These are phyloP conservation scores for Neoascia interrupta DNA, from an alignment of 2,888 invertebrate species.

Conservation along the genomic window DNA sequence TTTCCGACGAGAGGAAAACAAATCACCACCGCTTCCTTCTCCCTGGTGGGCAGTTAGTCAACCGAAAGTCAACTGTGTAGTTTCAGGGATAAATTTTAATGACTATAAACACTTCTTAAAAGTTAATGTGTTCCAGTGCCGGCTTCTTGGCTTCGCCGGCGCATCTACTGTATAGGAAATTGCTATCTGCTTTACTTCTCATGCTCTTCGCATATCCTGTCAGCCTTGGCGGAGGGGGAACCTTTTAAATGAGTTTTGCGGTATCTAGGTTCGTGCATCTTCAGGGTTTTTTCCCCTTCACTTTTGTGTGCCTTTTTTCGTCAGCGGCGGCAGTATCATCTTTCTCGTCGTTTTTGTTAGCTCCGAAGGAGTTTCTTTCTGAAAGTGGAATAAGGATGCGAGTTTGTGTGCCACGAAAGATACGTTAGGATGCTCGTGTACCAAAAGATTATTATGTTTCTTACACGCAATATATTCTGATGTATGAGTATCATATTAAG, in stretches of 20 bases:
- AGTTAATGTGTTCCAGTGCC: constrained; percentile 62
- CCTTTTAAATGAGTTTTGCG: constrained; percentile 55
- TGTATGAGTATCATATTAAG: constrained; percentile 48
- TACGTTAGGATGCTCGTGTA: constrained; percentile 34
- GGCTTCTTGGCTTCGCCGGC: neutral
- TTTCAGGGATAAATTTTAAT: constrained; percentile 67
- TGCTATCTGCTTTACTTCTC: constrained; percentile 17
- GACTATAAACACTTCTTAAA: constrained; percentile 69
- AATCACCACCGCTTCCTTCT: constrained; percentile 41
- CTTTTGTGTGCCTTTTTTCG: neutral
- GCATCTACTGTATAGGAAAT: constrained; percentile 6
- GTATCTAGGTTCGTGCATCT: constrained; percentile 53
- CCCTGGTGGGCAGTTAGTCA: constrained; percentile 65
- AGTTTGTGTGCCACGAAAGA: neutral
- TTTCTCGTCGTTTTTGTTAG: constrained; percentile 31
- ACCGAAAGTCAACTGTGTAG: constrained; percentile 64
- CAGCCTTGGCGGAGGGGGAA: constrained; percentile 25
- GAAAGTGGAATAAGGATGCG: neutral
- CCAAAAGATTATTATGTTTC: constrained; percentile 53
- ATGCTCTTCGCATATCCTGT: constrained; percentile 49
- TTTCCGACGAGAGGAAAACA: constrained; percentile 35
- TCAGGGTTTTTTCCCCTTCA: constrained; percentile 19
- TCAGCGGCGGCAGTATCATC: neutral
- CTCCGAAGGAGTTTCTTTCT: constrained; percentile 17
- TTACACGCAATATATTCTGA: constrained; percentile 59